Evolutionary conservation across 2,113 vertebrate species (phyloP).

Genomic region (Pseudopipra pipra): DNA sequence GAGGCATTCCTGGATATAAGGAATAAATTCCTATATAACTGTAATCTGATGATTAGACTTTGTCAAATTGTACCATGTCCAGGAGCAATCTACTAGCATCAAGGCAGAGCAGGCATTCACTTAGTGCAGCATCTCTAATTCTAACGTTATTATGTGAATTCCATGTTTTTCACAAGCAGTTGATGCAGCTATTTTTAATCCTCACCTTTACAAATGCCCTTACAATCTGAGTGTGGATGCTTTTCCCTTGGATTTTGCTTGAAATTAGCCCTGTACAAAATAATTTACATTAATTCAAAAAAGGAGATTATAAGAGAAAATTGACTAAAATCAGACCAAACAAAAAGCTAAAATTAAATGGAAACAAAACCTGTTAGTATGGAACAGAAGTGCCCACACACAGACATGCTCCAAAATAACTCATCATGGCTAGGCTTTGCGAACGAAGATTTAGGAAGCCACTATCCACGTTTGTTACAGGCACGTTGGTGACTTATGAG

Average conservation of each 20-base stretch:
- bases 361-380: constrained; percentile 2
- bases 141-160: neutral
- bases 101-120: neutral
- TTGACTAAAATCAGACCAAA: neutral
- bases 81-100: neutral
- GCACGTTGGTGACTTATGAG: too few species aligned
- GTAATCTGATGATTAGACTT: neutral
- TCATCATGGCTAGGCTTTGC: too few species aligned
- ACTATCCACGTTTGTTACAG: too few species aligned
- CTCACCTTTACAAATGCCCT: neutral
- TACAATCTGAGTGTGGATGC: neutral
- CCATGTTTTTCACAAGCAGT: neutral
- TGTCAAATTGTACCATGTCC: neutral
- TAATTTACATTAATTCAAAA: neutral
- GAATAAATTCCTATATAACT: neutral
- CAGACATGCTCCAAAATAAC: neutral
- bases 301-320: neutral
- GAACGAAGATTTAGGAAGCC: too few species aligned
- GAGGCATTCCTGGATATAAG: neutral
- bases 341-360: constrained; percentile 17
- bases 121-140: neutral
- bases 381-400: constrained; percentile 19
- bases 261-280: neutral
- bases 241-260: neutral
- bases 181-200: neutral